Evolutionary conservation across 2,113 vertebrate genomes (phyloP).

Genomic region (Indri indri): DNA sequence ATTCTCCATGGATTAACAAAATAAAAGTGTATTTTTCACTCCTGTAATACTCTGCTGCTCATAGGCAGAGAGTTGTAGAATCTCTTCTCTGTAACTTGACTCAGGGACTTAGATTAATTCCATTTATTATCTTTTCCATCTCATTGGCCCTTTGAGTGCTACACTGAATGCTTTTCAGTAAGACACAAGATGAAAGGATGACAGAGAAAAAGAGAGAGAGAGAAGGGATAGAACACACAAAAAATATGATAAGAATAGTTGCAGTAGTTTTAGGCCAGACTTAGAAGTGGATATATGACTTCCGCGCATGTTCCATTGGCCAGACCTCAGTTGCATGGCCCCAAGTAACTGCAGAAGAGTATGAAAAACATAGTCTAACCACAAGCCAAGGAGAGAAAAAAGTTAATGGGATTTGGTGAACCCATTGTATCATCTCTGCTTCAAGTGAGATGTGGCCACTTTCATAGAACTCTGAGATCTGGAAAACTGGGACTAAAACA

Average conservation of each 20-base stretch:
- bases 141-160: background rate
- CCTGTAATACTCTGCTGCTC: background rate
- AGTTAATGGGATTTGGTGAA: background rate
- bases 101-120: background rate
- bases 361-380: background rate
- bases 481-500: background rate
- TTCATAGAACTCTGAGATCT: background rate
- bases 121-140: background rate
- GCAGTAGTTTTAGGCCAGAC: background rate
- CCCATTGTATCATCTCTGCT: background rate
- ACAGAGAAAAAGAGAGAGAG: no score
- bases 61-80: background rate
- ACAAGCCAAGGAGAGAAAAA: background rate
- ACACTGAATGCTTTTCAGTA: background rate
- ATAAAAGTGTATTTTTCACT: background rate
- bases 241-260: background rate
- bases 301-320: background rate
- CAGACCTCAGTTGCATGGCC: background rate
- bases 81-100: background rate
- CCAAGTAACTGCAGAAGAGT: background rate
- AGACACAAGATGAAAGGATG: background rate
- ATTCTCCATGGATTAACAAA: background rate
- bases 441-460: background rate
- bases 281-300: background rate
- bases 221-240: background rate